Base-by-base conservation (phyloP, 2,888 invertebrate genomes). In the Yponomeuta sedellus region DNA sequence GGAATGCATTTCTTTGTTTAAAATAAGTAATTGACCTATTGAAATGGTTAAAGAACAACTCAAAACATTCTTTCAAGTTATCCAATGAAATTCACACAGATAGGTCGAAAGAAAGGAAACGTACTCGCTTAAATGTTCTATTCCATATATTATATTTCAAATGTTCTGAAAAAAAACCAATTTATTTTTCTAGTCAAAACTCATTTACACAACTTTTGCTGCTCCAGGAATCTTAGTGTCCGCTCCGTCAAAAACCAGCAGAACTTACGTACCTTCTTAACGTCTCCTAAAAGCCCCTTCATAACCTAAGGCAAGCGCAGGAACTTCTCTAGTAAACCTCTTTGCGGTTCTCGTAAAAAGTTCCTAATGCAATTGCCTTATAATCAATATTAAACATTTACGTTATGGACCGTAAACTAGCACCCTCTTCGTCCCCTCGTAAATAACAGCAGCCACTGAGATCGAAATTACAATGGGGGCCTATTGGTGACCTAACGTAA, bases 311-410 rank as follows among this genome's bases (percentile, higher is more conserved):
- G 16, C 12, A 52, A 52, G 16, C 44, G 16, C 44, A 52, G 44
- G 12, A 52, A 52, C 44, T 44, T 52, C 44, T 16, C 44, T 12
- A 12, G 44, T 16, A 52, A 52, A 52, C 16, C 44, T 52, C 44
- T 52, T 52, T 10, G 44, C 44, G 12, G 44, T 52, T 5, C 44
- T 52, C 44, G 44, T 52, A 52, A 52, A 52, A 52, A 52, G 6
- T 52, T 52, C 44, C 44, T 52, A 52, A 52, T 52, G 44, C 44
- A 52, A 52, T 52, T 52, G 12, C 44, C 16, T 52, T 52, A 52
- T 16, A 52, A 52, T 52, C 44, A 52, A 52, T 52, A 52, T 52
- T 52, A 52, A 52, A 52, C 16, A 52, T 52, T 52, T 52, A 52
- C 44, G 44, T 52, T 52, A 52, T 52, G 44, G 5, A 16, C 44